phyloP scores from a whole-genome alignment of 1,140 invertebrate genomes.

The Euborellia annulipes region DNA sequence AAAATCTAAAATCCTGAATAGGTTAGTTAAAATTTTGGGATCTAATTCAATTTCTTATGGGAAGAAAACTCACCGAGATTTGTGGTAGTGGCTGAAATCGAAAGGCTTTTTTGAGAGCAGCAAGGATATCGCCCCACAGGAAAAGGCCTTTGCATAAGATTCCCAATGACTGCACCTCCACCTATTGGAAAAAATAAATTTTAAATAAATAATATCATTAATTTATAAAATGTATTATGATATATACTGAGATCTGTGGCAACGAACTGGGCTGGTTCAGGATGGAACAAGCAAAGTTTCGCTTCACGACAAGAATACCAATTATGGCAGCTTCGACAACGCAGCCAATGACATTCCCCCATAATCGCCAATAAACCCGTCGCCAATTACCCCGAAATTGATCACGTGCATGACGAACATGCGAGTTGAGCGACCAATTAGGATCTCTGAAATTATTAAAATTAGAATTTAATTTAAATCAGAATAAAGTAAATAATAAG shows the following conservation, averaged over 20 bases:
- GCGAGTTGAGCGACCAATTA: constrained; percentile 68
- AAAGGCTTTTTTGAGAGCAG: constrained; percentile 66
- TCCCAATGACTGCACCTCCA: no score
- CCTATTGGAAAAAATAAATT: no score
- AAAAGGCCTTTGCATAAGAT: constrained; percentile 3
- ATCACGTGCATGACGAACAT: constrained; percentile 54
- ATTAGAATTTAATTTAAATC: no score
- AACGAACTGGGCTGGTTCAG: constrained; percentile 57
- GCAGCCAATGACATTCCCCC: constrained; percentile 71
- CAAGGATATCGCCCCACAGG: constrained; percentile 52
- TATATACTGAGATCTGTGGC: constrained; percentile 23
- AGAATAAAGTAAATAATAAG: no score
- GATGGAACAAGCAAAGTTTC: constrained; percentile 49
- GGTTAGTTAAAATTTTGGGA: no score
- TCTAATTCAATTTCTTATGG: no score
- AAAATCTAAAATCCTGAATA: no score
- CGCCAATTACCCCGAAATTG: constrained; percentile 65
- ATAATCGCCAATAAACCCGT: constrained; percentile 82
- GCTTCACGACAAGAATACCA: constrained; percentile 14
- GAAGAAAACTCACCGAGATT: no score
- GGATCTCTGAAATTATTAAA: constrained; percentile 39
- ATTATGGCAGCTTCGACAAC: constrained; percentile 53
- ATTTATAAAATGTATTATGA: no score
- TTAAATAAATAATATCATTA: no score
- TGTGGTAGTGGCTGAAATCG: constrained; percentile 48